Conservation (phyloP, 37 sponge, comb jelly and placozoan species). For the Geodia barretti region DNA sequence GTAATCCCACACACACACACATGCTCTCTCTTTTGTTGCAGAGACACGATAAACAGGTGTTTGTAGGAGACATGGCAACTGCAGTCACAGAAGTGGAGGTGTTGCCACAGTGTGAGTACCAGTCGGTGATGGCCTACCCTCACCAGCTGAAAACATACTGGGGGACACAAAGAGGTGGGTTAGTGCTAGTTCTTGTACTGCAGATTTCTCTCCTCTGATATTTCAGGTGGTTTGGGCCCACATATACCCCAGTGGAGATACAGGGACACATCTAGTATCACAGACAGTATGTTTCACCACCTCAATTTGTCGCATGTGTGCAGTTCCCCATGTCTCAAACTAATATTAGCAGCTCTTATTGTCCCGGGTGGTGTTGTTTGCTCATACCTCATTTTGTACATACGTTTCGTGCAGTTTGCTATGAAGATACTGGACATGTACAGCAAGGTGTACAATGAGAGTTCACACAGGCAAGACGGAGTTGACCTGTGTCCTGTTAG, state of each 20-base stretch:
- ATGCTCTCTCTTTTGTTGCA: not conserved
- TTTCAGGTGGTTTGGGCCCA: not conserved
- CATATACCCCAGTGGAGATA: not conserved
- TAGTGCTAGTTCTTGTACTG: not conserved
- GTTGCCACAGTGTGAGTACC: constrained; percentile 52
- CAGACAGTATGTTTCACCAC: not conserved
- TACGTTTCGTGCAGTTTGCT: not conserved
- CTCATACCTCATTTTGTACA: not conserved
- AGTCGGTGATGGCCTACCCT: constrained; percentile 18
- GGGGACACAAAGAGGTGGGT: constrained; percentile 6
- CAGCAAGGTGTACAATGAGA: not conserved
- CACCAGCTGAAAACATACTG: constrained; percentile 19
- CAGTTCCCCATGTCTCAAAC: not conserved
- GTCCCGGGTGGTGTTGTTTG: too few species aligned
- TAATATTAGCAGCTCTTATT: too few species aligned
- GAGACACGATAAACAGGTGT: not conserved
- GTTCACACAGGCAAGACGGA: not conserved
- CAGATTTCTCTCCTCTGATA: not conserved
- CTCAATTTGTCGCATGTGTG: too few species aligned
- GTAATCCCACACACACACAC: not conserved
- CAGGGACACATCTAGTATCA: not conserved
- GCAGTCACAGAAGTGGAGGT: constrained; percentile 42
- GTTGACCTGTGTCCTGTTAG: too few species aligned
- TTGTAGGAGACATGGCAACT: not conserved
- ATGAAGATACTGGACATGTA: not conserved